Percentiles rank a stretch among this genome's conserved stretches.
These are phyloP conservation scores for Drosophila gaucha DNA, from an alignment of 2,888 invertebrate species.

Conservation along the genomic window DNA sequence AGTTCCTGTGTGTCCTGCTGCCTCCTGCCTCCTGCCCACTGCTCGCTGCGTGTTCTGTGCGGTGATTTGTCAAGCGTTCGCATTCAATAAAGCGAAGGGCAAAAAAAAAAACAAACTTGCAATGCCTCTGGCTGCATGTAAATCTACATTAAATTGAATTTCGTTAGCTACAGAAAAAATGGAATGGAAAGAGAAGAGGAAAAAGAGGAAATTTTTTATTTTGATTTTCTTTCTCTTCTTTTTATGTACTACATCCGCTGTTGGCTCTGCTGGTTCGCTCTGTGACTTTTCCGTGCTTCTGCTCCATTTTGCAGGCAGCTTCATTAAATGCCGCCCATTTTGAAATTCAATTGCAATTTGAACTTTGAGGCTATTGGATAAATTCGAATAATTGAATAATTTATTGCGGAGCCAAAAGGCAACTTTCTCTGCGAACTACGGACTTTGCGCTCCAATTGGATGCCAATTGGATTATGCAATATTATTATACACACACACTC, in stretches of 20 bases:
- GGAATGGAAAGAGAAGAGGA: neutral
- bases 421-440: slow-evolving; percentile 39
- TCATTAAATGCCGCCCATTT: slow-evolving; percentile 75
- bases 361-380: slow-evolving; percentile 56
- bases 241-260: slow-evolving; percentile 6
- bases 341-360: slow-evolving; percentile 79
- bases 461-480: slow-evolving; percentile 61
- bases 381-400: slow-evolving; percentile 77
- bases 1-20: slow-evolving; percentile 15
- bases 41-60: slow-evolving; percentile 26
- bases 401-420: slow-evolving; percentile 56
- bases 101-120: slow-evolving; percentile 32
- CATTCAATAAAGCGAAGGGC: slow-evolving; percentile 53
- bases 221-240: slow-evolving; percentile 15
- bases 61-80: slow-evolving; percentile 76
- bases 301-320: slow-evolving; percentile 66
- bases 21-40: slow-evolving; percentile 16
- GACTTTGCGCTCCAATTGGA: slow-evolving; percentile 30
- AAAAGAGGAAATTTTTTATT: slow-evolving; percentile 12
- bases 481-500: slow-evolving; percentile 38
- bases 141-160: slow-evolving; percentile 77
- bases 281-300: slow-evolving; percentile 39
- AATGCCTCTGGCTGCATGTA: slow-evolving; percentile 64
- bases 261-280: slow-evolving; percentile 2
- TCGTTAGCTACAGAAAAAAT: slow-evolving; percentile 39